Evolutionary conservation across 1,140 invertebrate species (phyloP).

Genomic region (Aphelenchoides besseyi): DNA sequence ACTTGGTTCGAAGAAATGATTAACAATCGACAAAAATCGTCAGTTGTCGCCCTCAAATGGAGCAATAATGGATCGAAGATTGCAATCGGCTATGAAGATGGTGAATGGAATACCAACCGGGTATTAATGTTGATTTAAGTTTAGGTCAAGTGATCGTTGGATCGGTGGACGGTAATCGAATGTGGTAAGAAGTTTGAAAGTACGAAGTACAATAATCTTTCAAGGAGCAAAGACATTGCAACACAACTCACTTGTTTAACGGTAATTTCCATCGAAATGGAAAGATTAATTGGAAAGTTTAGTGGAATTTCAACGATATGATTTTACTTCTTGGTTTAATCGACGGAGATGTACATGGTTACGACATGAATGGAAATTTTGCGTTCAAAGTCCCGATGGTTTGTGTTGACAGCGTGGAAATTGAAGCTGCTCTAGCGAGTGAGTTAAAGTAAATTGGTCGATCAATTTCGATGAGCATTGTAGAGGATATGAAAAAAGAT

Average conservation of each 20-base stretch:
- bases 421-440: slow-evolving; percentile 50
- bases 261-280: slow-evolving; percentile 56
- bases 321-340: slow-evolving; percentile 82
- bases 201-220: no score
- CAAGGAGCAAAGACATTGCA: slow-evolving; percentile 94
- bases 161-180: slow-evolving; percentile 91
- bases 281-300: slow-evolving; percentile 24
- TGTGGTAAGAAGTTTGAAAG: no score
- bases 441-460: slow-evolving; percentile 3
- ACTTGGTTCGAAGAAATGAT: slow-evolving; percentile 78
- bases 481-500: slow-evolving; percentile 52
- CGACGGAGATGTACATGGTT: slow-evolving; percentile 70
- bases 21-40: slow-evolving; percentile 94
- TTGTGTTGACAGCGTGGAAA: slow-evolving; percentile 50
- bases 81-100: slow-evolving; percentile 97
- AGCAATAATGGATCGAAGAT: slow-evolving; percentile 91
- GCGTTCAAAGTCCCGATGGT: slow-evolving; percentile 64
- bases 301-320: slow-evolving; percentile 92
- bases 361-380: slow-evolving; percentile 81
- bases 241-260: slow-evolving; percentile 64
- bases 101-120: no score
- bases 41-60: slow-evolving; percentile 92
- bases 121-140: slow-evolving; percentile 7
- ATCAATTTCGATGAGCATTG: neutral
- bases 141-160: slow-evolving; percentile 80